Percentiles rank a stretch among this genome's conserved stretches.
These are phyloP conservation scores for Tachysurus fulvidraco DNA, from an alignment of 2,113 vertebrate genomes.

Conservation along the genomic window DNA sequence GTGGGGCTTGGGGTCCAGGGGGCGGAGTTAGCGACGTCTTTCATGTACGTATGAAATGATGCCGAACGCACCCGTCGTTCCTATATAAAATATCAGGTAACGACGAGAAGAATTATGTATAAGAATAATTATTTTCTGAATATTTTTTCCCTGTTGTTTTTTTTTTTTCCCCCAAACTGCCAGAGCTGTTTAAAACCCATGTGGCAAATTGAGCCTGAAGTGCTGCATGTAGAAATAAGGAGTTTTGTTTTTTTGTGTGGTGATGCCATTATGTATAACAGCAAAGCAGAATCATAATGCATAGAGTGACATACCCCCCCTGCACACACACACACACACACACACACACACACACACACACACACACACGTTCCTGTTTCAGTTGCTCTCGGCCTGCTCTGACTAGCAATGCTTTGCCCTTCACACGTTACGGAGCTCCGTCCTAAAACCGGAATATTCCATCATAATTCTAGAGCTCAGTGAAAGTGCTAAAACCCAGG, in stretches of 20 bases:
- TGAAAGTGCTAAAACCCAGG: conserved; percentile 42
- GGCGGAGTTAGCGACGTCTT: neutral
- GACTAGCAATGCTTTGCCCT: conserved; percentile 42
- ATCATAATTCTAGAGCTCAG: conserved; percentile 47
- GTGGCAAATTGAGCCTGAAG: neutral
- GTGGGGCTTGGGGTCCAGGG: neutral
- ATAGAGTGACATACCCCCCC: neutral
- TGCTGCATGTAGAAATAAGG: neutral
- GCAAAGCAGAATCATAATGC: neutral
- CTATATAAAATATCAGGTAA: neutral
- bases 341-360: conserved; percentile 16
- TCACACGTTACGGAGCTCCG: conserved; percentile 49
- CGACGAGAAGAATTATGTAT: too few species aligned
- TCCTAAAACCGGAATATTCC: conserved; percentile 46
- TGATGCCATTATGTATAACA: conserved; percentile 2
- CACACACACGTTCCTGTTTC: neutral
- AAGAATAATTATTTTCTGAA: neutral
- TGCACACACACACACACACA: conserved; percentile 29
- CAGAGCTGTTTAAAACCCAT: neutral
- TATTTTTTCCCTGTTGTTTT: neutral
- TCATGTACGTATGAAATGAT: neutral
- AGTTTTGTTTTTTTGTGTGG: neutral
- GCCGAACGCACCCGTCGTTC: neutral
- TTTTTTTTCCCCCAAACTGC: neutral
- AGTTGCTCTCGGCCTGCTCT: conserved; percentile 12